These are phyloP conservation scores for Styela plicata DNA, from an alignment of 23 tunicate genomes.

Conservation along the genomic window DNA sequence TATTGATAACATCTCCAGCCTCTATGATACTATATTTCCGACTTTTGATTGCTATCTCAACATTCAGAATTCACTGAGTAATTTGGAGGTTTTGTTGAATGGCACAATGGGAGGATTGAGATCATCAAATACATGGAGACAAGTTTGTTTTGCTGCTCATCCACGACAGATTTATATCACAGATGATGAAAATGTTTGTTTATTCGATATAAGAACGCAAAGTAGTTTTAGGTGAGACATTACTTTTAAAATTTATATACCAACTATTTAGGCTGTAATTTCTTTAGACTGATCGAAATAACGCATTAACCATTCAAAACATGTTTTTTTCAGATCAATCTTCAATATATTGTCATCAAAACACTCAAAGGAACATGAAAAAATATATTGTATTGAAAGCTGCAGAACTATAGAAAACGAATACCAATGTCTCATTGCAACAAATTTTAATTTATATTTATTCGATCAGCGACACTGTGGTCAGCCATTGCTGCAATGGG, in stretches of 20 bases:
- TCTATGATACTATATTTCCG: too few species aligned
- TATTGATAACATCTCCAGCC: too few species aligned
- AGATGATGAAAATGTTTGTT: slow-evolving; percentile 4
- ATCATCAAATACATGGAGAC: slow-evolving; percentile 34
- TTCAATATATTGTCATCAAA: not conserved
- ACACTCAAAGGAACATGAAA: slow-evolving; percentile 6
- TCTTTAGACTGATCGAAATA: too few species aligned
- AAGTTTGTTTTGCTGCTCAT: slow-evolving; percentile 55
- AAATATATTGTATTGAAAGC: not conserved
- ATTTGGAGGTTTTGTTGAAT: not conserved
- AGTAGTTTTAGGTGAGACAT: not conserved
- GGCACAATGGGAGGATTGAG: slow-evolving; percentile 14
- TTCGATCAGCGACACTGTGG: slow-evolving; percentile 39
- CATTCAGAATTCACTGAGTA: not conserved
- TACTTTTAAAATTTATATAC: too few species aligned
- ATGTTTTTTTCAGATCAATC: not conserved
- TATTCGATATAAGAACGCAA: slow-evolving; percentile 33
- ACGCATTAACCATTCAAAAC: too few species aligned
- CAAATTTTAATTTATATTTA: slow-evolving; percentile 28
- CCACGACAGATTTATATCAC: slow-evolving; percentile 55
- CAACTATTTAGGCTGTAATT: too few species aligned
- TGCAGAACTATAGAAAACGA: slow-evolving; percentile 18
- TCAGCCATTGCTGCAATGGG: slow-evolving; percentile 47
- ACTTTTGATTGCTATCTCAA: not conserved
- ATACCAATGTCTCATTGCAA: slow-evolving; percentile 42